A percentile compares a stretch with the other conserved stretches of the same genome.
These are phyloP conservation scores for Emmelina monodactyla DNA, from an alignment of 2,888 invertebrate genomes.

Conservation along the genomic window DNA sequence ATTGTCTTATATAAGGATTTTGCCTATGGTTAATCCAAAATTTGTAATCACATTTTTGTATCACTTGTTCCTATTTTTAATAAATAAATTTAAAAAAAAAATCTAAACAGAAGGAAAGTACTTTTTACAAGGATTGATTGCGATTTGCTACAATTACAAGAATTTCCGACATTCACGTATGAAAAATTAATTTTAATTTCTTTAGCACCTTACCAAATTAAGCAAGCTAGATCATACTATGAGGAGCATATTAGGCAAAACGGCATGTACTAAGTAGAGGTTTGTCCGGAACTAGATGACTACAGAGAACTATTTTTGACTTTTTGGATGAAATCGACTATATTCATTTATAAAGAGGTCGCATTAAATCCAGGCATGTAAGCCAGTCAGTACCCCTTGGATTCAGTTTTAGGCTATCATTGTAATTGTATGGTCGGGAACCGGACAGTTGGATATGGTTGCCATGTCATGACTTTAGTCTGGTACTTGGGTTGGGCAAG, in stretches of 20 bases:
- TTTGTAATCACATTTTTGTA: no score
- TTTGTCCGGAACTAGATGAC: constrained; percentile 4
- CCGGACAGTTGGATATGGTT: no score
- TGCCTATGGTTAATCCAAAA: no score
- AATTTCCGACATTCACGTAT: neutral
- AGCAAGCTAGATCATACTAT: constrained; percentile 2
- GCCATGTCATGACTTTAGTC: no score
- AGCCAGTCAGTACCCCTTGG: neutral
- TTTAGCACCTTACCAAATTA: neutral
- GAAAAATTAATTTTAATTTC: neutral
- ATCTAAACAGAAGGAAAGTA: neutral
- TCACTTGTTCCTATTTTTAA: no score
- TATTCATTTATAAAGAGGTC: constrained; percentile 5
- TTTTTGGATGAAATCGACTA: no score
- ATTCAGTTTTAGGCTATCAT: no score
- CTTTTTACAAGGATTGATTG: neutral
- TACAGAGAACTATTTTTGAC: neutral
- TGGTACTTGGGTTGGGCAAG: no score
- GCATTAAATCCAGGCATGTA: constrained; percentile 7
- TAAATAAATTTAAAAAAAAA: no score
- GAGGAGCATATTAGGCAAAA: constrained; percentile 4
- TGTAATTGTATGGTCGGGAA: no score
- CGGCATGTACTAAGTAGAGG: constrained; percentile 7
- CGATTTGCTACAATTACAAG: neutral
- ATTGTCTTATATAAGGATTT: no score